phyloP scores from a whole-genome alignment of 1,140 invertebrate genomes.

The Mya arenaria region DNA sequence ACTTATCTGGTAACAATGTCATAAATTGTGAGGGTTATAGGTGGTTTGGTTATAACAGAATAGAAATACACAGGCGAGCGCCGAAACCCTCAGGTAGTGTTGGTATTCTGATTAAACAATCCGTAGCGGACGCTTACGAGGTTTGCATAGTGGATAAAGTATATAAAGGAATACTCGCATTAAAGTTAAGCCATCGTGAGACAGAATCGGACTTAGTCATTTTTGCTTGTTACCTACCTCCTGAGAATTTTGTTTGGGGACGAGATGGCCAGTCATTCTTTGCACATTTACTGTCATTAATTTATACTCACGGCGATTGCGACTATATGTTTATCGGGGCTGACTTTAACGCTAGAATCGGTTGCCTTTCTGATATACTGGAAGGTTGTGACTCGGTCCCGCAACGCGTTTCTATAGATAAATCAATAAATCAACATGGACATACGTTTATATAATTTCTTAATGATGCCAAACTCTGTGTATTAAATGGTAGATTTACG shows the following conservation, averaged over 20 bases:
- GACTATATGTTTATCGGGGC: slow-evolving; percentile 17
- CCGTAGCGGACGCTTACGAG: not conserved
- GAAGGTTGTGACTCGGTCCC: not conserved
- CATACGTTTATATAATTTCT: slow-evolving; percentile 39
- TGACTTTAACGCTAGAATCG: slow-evolving; percentile 33
- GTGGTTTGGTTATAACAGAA: slow-evolving; percentile 25
- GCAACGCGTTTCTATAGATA: slow-evolving; percentile 12
- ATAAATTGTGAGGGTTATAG: not conserved
- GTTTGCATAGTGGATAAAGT: slow-evolving; percentile 35
- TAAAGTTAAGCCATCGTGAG: slow-evolving; percentile 31
- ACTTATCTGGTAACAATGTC: not conserved
- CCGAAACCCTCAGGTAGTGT: slow-evolving; percentile 1
- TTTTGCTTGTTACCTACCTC: slow-evolving; percentile 21
- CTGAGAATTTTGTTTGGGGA: slow-evolving; percentile 20
- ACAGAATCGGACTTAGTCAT: slow-evolving; percentile 5
- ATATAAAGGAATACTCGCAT: slow-evolving; percentile 45
- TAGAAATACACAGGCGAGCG: slow-evolving; percentile 1
- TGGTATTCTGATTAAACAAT: slow-evolving; percentile 35
- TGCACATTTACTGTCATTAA: slow-evolving; percentile 1
- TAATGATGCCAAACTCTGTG: slow-evolving; percentile 29
- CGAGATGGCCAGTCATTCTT: slow-evolving; percentile 32
- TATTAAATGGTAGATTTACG: not conserved
- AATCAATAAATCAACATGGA: slow-evolving; percentile 30
- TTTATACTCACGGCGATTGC: slow-evolving; percentile 1
- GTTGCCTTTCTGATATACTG: not conserved